Conservation (phyloP, 2,113 vertebrate species). For the Alectura lathami region DNA sequence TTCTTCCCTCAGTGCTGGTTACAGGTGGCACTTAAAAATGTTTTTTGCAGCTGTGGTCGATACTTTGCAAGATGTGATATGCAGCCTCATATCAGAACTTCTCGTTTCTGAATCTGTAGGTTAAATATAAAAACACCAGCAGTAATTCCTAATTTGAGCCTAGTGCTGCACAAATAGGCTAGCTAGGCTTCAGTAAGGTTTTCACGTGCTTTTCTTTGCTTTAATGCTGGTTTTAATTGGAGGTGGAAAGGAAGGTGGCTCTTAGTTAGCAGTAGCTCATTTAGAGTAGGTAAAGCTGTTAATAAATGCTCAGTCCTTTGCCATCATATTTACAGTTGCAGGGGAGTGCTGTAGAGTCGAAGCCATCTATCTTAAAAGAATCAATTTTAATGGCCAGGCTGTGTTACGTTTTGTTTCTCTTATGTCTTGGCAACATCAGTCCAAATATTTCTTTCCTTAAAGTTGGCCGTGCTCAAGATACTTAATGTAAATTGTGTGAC, state of each 20-base stretch:
- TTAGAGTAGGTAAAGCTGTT: background rate
- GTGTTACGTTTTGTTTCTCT: background rate
- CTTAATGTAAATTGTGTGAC: background rate
- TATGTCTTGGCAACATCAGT: background rate
- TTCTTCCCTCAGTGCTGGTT: background rate
- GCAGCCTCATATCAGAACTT: background rate
- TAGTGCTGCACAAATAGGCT: background rate
- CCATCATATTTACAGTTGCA: background rate
- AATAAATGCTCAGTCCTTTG: background rate
- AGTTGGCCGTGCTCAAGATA: background rate
- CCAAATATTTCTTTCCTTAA: background rate
- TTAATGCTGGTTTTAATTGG: background rate
- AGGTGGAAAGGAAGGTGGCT: background rate
- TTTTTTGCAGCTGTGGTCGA: background rate
- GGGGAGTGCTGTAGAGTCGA: background rate
- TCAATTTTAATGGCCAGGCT: background rate
- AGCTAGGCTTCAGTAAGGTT: background rate
- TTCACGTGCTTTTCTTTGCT: background rate
- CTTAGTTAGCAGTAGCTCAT: background rate
- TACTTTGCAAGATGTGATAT: background rate
- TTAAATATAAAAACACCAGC: background rate
- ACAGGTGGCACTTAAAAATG: background rate
- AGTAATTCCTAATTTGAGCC: accelerated
- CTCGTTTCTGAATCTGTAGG: accelerated
- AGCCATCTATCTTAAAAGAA: background rate